Evolutionary conservation across 2,888 invertebrate species (phyloP), one percentile per base, ranked within the genome.

Genomic region (Incurvaria masculella): DNA sequence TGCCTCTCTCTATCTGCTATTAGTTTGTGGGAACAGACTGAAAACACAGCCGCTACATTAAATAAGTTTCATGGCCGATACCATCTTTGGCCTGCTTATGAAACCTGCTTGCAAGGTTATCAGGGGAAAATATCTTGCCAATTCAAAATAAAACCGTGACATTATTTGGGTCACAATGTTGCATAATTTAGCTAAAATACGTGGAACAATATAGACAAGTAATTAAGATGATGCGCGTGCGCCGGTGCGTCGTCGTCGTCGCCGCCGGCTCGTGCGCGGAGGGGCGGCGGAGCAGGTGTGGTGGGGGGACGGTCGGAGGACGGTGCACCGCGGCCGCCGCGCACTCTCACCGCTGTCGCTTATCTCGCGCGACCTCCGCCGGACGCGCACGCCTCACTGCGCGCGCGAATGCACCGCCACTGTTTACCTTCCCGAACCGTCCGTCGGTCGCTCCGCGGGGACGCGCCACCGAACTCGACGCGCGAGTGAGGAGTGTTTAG

Each of bases 331-430:
- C 61, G 61, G 27, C 39, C 38, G 49, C 33, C 66, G 72, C 72
- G 74, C 72, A 61, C 68, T 68, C 72, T 74, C 66, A 75, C 76
- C 75, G 76, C 76, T 69, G 76, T 72, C 68, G 65, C 75, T 78
- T 78, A 78, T 78, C 78, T 78, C 69, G 65, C 73, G 78, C 78
- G 78, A 74, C 78, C 76, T 75, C 76, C 74, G 75, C 65, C 66
- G 70, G 68, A 72, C 74, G 74, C 74, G 74, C 70, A 74, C 72
- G 62, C 66, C 63, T 68, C 68, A 72, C 65, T 64, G 63, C 65
- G 62, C 59, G 57, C 64, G 61, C 60, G 59, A 23, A 59, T 59
- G 58, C 57, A 60, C 56, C 57, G 64, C 62, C 58, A 64, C 62
- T 64, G 61, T 65, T 68, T 65, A 66, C 61, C 59, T 64, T 66